Evolutionary conservation across 2,113 vertebrate species (phyloP).

Genomic region (Vidua macroura): DNA sequence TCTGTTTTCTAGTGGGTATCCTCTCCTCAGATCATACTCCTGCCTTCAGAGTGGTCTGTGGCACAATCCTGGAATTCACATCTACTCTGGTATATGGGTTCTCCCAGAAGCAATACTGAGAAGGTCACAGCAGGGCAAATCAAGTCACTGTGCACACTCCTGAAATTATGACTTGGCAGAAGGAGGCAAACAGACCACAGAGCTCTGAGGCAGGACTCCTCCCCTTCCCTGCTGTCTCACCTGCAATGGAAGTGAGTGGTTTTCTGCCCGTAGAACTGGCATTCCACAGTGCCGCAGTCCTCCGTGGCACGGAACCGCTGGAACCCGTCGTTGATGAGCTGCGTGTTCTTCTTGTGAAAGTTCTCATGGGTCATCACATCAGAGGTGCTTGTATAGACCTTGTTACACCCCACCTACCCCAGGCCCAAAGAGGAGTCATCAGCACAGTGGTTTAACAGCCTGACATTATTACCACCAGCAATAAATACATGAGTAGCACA

Average conservation of each 20-base stretch:
- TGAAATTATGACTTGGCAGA: neutral
- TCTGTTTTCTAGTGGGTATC: neutral
- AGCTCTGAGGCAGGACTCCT: neutral
- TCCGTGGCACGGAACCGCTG: conserved; percentile 98
- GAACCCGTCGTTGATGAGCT: conserved; percentile 98
- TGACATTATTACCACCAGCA: neutral
- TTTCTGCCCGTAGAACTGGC: conserved; percentile 98
- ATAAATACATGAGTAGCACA: neutral
- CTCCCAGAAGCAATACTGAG: neutral
- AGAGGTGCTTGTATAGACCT: conserved; percentile 98
- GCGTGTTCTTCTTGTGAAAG: conserved; percentile 99
- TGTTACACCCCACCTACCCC: conserved; percentile 95
- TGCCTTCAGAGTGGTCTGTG: neutral
- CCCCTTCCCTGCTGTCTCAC: conserved; percentile 65
- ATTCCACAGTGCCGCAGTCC: conserved; percentile 93
- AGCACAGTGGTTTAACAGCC: neutral
- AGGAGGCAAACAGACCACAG: neutral
- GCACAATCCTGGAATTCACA: neutral
- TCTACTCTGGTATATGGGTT: neutral
- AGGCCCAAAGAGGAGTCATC: conserved; percentile 18
- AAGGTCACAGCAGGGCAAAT: neutral
- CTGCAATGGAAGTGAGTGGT: conserved; percentile 99
- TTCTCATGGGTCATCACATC: conserved; percentile 99
- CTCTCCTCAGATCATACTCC: neutral
- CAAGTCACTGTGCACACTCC: neutral